These are phyloP conservation scores for Polyergus mexicanus DNA, from an alignment of 1,140 invertebrate genomes.

Conservation along the genomic window DNA sequence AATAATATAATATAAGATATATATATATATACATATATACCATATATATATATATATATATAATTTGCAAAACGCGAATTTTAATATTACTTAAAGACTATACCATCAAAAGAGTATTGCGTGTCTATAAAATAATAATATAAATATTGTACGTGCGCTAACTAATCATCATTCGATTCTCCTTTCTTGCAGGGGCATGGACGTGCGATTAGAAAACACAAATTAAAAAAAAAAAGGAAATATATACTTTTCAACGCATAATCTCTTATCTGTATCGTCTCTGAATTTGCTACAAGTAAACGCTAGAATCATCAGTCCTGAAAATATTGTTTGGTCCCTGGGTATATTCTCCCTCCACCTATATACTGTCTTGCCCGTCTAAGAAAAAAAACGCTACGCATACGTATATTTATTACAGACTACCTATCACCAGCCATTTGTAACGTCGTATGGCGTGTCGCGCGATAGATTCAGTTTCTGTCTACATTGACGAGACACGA, in stretches of 20 bases:
- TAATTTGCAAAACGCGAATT: constrained; percentile 49
- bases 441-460: constrained; percentile 29
- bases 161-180: constrained; percentile 23
- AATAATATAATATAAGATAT: constrained; percentile 80
- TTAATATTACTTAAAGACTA: constrained; percentile 63
- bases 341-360: constrained; percentile 75
- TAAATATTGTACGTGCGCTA: constrained; percentile 33
- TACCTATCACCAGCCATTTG: constrained; percentile 64
- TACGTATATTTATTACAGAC: constrained; percentile 47
- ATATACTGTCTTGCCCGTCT: constrained; percentile 70
- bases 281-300: constrained; percentile 81
- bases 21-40: constrained; percentile 76
- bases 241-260: constrained; percentile 74
- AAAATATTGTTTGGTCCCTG: constrained; percentile 84
- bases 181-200: background rate
- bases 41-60: constrained; percentile 76
- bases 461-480: constrained; percentile 46
- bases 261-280: constrained; percentile 65
- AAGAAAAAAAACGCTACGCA: constrained; percentile 75
- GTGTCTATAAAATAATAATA: constrained; percentile 45
- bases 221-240: constrained; percentile 79
- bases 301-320: constrained; percentile 84
- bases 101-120: constrained; percentile 53
- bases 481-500: constrained; percentile 2
- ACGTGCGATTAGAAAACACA: constrained; percentile 36